These are phyloP conservation scores for Xyliphius kryptos DNA, from an alignment of 2,113 vertebrate species.

Conservation along the genomic window DNA sequence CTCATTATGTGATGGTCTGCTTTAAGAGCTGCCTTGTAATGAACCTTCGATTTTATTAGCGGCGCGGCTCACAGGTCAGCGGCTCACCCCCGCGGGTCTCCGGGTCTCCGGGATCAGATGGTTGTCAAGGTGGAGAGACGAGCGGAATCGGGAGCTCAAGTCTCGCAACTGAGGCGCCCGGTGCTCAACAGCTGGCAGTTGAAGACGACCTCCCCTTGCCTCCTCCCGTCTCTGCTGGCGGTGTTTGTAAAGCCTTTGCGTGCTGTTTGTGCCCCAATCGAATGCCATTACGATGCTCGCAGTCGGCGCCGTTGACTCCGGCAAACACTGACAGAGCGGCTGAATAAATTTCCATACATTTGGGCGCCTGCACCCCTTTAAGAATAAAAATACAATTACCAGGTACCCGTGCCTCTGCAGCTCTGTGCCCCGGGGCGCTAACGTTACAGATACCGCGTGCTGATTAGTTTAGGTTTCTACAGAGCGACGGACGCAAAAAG, in stretches of 20 bases:
- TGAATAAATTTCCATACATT: slow-evolving; percentile 71
- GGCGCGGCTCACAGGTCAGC: no score
- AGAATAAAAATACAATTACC: slow-evolving; percentile 67
- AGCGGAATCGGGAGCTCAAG: no score
- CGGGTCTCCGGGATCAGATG: not conserved
- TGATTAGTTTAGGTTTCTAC: no score
- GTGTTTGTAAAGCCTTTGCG: slow-evolving; percentile 46
- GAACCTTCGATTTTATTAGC: slow-evolving; percentile 7
- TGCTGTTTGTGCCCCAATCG: slow-evolving; percentile 52
- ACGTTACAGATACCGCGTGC: not conserved
- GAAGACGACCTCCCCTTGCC: slow-evolving; percentile 3
- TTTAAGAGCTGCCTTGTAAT: slow-evolving; percentile 19
- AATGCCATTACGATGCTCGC: slow-evolving; percentile 54
- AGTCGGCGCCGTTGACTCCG: slow-evolving; percentile 57
- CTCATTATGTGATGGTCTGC: not conserved
- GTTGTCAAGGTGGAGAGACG: no score
- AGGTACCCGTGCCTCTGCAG: slow-evolving; percentile 52
- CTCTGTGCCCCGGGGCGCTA: not conserved
- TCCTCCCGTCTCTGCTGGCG: slow-evolving; percentile 42
- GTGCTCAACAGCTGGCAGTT: no score
- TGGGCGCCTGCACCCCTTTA: slow-evolving; percentile 53
- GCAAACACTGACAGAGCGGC: slow-evolving; percentile 51
- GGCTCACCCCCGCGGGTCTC: not conserved
- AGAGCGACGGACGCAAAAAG: no score
- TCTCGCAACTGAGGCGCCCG: no score